Base-by-base conservation (phyloP, 37 sponge, comb jelly and placozoan genomes). In the Aplysina aerophoba region DNA sequence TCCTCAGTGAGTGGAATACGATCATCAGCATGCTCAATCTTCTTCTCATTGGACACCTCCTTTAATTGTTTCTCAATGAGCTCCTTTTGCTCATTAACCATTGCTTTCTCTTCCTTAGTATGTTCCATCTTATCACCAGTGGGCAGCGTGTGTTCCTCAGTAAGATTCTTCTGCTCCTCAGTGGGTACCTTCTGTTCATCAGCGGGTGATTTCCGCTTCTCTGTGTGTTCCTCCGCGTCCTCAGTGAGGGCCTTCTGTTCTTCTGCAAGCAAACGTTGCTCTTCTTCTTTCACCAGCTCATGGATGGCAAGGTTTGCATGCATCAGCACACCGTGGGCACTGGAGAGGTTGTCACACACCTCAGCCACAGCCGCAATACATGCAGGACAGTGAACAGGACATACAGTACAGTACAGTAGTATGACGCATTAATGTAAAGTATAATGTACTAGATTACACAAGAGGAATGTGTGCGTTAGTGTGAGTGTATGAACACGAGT, bases 281-380 rank as follows among this genome's bases (percentile, higher is more conserved):
- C 86, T 34, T 78, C 78, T 59, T 86, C 80, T 40, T 93, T 86
- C 80, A 94, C 79, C 36, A 91, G 80, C 8, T 90, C 83, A 25
- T 83, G 86, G 12, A 94, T 87, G 50, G 87, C 91, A 31, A 88
- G 58, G 38, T 94, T 94, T 37, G 86, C 82, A 15, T 85, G 44
- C 91, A 88, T 86, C 16, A 94, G 84, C 39, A 41, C 82, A 24
- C 61, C 30, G 35, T 91, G 94, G 6, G 88, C 89, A 24, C 87
- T 89, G 28, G 87, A 83, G n/a, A 94, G 74, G 6, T 88, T 39
- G 30, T 63, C 77, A n/a, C 81, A 53, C 15, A 58, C 71, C 0
- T 58, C 54, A 20, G 94, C 91, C 35, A 91, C 84, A 66, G 55
- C 34, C 22, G 59, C 40, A 65, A 65, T 31, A 55, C 62, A 44